phyloP scores from a whole-genome alignment of 2,797 vertebrate species.

The Sus cebifrons region DNA sequence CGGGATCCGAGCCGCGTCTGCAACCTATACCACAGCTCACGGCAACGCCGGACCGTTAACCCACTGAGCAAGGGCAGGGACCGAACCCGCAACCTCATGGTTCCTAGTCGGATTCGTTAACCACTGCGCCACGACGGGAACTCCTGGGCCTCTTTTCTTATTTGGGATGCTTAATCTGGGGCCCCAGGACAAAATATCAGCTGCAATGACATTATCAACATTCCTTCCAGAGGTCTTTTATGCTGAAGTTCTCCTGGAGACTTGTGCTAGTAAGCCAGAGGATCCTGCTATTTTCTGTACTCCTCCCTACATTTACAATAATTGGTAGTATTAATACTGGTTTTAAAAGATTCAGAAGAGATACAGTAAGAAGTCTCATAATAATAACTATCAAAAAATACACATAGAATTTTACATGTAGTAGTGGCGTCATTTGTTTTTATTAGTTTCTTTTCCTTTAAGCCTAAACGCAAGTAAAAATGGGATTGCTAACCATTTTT shows the following conservation, averaged over 20 bases:
- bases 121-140: no score
- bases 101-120: no score
- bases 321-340: neutral
- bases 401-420: no score
- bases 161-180: neutral
- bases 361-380: neutral
- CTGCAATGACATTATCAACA: neutral
- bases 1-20: no score
- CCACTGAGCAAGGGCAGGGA: no score
- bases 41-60: no score
- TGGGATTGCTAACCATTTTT: neutral
- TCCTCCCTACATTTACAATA: neutral
- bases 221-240: neutral
- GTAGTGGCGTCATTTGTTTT: neutral
- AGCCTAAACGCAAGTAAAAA: neutral
- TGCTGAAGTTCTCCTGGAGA: neutral
- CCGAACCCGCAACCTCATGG: no score
- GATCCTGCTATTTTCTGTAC: neutral
- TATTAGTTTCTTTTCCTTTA: neutral
- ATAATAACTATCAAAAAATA: neutral
- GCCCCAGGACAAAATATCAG: neutral
- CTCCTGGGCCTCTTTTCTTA: neutral
- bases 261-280: neutral
- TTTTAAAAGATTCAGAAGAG: conserved; percentile 26
- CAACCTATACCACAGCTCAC: no score